phyloP scores from a whole-genome alignment of 2,888 invertebrate genomes.

The Pogonocherus hispidulus region DNA sequence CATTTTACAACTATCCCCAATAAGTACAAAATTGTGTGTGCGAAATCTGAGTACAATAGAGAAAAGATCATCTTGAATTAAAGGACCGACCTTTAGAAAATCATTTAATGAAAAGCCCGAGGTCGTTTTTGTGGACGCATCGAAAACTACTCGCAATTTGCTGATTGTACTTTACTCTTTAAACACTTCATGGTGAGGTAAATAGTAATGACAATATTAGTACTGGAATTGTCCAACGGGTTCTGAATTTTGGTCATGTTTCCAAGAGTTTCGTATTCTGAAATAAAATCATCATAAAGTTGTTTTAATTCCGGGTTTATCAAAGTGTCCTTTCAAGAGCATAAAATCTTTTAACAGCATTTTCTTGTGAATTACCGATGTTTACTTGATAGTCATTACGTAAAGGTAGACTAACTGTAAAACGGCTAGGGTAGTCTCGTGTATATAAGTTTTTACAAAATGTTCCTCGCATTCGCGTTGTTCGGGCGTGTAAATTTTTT shows the following conservation, averaged over 20 bases:
- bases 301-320: background rate
- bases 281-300: constrained; percentile 36
- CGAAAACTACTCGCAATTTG: constrained; percentile 49
- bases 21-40: constrained; percentile 40
- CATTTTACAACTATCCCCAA: constrained; percentile 51
- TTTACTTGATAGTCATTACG: too few species aligned
- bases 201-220: constrained; percentile 30
- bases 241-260: constrained; percentile 20
- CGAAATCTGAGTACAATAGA: constrained; percentile 46
- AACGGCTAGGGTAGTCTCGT: background rate
- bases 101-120: constrained; percentile 44
- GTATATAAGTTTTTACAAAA: background rate
- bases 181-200: constrained; percentile 51
- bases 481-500: background rate
- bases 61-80: constrained; percentile 45
- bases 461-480: background rate
- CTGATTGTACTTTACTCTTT: constrained; percentile 48
- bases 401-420: background rate
- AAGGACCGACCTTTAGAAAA: constrained; percentile 36
- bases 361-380: background rate
- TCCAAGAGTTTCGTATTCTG: constrained; percentile 34
- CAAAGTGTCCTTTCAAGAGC: background rate
- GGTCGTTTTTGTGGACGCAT: constrained; percentile 39
- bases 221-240: constrained; percentile 1
- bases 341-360: background rate